Evolutionary conservation across 2,113 vertebrate genomes (phyloP), one percentile per base, ranked within the genome.

Genomic region (Brachyistius frenatus): DNA sequence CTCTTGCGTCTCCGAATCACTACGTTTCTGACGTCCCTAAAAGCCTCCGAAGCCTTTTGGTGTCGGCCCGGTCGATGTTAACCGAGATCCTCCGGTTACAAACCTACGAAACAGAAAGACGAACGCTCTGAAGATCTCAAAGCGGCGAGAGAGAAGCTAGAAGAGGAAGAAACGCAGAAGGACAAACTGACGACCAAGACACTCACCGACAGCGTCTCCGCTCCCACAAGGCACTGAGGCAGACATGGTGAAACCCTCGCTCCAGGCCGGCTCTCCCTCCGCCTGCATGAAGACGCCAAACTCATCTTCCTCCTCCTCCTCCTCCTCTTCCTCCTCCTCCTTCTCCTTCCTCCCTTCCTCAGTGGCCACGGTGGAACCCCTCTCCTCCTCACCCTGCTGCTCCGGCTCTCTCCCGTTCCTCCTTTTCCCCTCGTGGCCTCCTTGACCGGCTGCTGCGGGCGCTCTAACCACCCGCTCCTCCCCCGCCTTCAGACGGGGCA

Each of bases 271-370:
- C 39, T 87, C 86, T 41, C 80, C 92, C 69, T 91, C 93, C 13
- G 94, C 94, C 86, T 94, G 93, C 88, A 95, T 88, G 83, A 95
- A 95, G 15, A 90, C 89, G 36, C 95, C 95, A 83, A 95, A 95
- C 66, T 94, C 94, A 92, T 95, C 94, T 66, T 93, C 93, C 56
- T 91, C 92, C 72, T 85, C 77, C 50, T 53, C 52, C 52, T 30
- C 64, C 55, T 76, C 76, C 41, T 83, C 64, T 54, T 23, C 23
- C 23, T 23, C 23, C 23, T 23, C 23, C 23, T 23, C 23, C 23
- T 23, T 1, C 23, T 23, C 23, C 23, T 73, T 75, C 33, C 67
- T 82, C 77, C 65, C 44, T 30, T 86, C 61, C 13, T 79, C 72
- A 66, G 88, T 54, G 69, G 71, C 89, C 89, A 85, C 76, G 8